phyloP scores from a whole-genome alignment of 2,113 vertebrate species.

The Grallaria varia region DNA sequence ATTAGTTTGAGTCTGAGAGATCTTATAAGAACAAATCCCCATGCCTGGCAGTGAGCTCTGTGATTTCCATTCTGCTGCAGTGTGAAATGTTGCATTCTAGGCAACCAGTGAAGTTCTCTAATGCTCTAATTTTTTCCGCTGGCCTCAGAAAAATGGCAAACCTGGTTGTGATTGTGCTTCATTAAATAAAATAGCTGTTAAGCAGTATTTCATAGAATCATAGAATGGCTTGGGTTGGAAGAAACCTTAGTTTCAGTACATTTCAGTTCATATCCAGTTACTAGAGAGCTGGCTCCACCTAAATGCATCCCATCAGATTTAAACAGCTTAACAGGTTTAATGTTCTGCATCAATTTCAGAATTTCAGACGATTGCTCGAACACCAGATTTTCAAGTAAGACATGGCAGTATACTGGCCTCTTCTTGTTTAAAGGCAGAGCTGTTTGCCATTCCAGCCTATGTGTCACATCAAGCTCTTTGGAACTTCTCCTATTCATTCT shows the following conservation, averaged over 20 bases:
- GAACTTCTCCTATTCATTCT: background rate
- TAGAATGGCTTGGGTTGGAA: background rate
- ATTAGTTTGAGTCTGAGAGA: conserved; percentile 31
- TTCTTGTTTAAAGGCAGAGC: background rate
- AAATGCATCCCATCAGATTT: conserved; percentile 4
- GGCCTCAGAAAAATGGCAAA: conserved; percentile 29
- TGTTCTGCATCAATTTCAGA: background rate
- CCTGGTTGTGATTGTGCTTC: conserved; percentile 53
- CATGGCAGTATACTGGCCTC: background rate
- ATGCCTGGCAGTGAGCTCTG: background rate
- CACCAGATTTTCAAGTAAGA: background rate
- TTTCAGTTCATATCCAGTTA: conserved; percentile 36
- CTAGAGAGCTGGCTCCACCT: background rate
- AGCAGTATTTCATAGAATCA: background rate
- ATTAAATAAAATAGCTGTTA: conserved; percentile 55
- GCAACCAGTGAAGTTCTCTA: conserved; percentile 29
- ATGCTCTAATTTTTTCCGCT: conserved; percentile 34
- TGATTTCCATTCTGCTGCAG: conserved; percentile 22
- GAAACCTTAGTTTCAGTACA: background rate
- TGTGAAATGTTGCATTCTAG: conserved; percentile 32
- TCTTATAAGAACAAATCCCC: conserved; percentile 25
- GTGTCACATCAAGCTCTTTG: background rate
- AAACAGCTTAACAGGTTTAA: background rate
- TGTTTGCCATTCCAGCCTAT: background rate
- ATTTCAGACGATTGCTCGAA: background rate